Evolutionary conservation across 2,797 vertebrate genomes (phyloP), one percentile per base, ranked within the genome.

Genomic region (Mus minutoides): DNA sequence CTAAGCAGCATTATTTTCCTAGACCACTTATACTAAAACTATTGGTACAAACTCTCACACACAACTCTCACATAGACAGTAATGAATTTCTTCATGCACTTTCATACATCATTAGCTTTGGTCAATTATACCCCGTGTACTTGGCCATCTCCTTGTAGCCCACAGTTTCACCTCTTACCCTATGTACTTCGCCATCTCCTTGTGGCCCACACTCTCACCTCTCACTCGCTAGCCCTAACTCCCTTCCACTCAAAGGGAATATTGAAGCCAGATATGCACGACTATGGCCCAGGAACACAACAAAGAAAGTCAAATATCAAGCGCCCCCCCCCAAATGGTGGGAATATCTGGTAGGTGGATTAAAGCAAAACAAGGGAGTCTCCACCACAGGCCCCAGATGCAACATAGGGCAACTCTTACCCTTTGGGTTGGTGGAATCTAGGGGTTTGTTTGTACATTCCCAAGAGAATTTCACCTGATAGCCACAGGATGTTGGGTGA

Each of bases 261-360:
- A 78, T 54, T 80, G 78, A 56, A 58, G 34, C 34, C 34, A 37
- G 22, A 58, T 37, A 31, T 4, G 34, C 21, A 37, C 26, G 21
- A 13, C 34, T 12, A 56, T n/a, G 31, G 52, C 78, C 78, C 78
- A 80, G 52, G 34, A 56, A 56, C 10, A 80, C 52, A 58, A 80
- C 34, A 58, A 56, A 37, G 19, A n/a, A 80, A 37, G 19, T 80
- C n/a, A 80, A 24, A n/a, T 14, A 58, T 24, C 11, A 58, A 58
- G 34, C 0, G 22, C 14, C 1, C 0, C 10, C 3, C 69, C 69
- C 13, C 13, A 4, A 6, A 0, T 37, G 52, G 21, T 56, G 52
- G 21, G 13, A 82, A 14, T 12, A 58, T 56, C 79, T 16, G 54
- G 22, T 24, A 37, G 79, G 34, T 24, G 79, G n/a, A 22, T 16